Evolutionary conservation across 2,888 invertebrate genomes (phyloP), one percentile per base, ranked within the genome.

Genomic region (Rapana venosa): DNA sequence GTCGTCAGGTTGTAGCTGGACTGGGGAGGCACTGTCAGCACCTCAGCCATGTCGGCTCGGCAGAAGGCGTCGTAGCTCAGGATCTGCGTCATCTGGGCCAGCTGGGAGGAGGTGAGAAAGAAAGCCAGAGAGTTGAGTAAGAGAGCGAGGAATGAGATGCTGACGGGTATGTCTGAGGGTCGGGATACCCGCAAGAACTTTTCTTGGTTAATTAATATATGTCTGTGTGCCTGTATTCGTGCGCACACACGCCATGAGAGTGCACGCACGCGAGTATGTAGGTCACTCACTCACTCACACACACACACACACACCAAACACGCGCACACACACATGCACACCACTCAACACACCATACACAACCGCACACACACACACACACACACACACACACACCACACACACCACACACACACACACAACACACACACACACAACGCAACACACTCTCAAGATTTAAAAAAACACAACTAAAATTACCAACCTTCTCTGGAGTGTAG

Each of bases 401-500:
- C 84, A 20, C 56, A 17, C 84, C 84, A 36, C 36, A 84, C 36
- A 84, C 56, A 84, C 77, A 77, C 58, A 56, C n/a, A 85, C 58
- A n/a, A 22, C 58, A 85, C 26, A 85, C 56, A 36, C 56, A 36
- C 83, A 83, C 77, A 77, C 77, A 66, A n/a, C n/a, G n/a, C n/a
- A n/a, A n/a, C n/a, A n/a, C n/a, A n/a, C n/a, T 26, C n/a, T 6
- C 77, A 77, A 22, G n/a, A 13, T 13, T n/a, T 17, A 22, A 26
- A 35, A 36, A 84, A 35, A 84, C 6, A 56, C 84, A 47, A 35
- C 20, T 22, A 8, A 20, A 84, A 17, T 47, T 20, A 11, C 26
- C 22, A 47, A 91, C 91, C 89, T 91, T 90, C 36, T 91, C 84
- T 26, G 91, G 89, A 20, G 79, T 20, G 66, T 85, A 83, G n/a